Base-by-base conservation (phyloP, 1,140 invertebrate species). In the Eubasilissa regina region DNA sequence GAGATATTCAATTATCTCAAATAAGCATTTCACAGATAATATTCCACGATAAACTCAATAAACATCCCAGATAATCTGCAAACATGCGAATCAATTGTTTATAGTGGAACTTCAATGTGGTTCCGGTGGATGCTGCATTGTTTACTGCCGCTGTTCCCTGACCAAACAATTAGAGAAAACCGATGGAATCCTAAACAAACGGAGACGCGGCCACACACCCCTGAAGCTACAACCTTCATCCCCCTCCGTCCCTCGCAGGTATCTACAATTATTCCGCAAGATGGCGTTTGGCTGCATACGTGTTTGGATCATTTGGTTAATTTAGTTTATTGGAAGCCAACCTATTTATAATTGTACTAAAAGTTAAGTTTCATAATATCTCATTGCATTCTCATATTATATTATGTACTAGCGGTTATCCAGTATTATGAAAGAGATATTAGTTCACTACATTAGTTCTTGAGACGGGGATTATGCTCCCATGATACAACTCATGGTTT, bases 121-220 rank as follows among this genome's bases (percentile, higher is more conserved):
- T 55, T 1, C 53, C 53, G 25, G 25, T 6, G 25, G 25, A 35
- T 35, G 25, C 25, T 35, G 25, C 25, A 35, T 35, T 35, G 25
- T 35, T 35, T 1, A 35, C 25, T 35, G 25, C 25, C 25, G 25
- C 25, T 35, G 25, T 35, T 35, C 43, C 45, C 17, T 7, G 66
- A 47, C 43, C 66, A 48, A 17, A 70, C 66, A 70, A 70, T 70
- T 70, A 70, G 66, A 44, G 43, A 17, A 70, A 70, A 48, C 66
- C 66, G 45, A 47, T 70, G 43, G 43, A 47, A 48, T 70, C 66
- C 66, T 70, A 70, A 70, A 70, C 45, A 70, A 70, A 70, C 66
- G 15, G 66, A 70, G 60, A 64, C 60, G 35, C 35, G 19, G 13
- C 60, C 9, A 4, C 60, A 51, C n/a, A 8, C 25, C 25, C 25